Evolutionary conservation across 2,797 vertebrate species (phyloP), one percentile per base, ranked within the genome.

Genomic region (Peromyscus aztecus): DNA sequence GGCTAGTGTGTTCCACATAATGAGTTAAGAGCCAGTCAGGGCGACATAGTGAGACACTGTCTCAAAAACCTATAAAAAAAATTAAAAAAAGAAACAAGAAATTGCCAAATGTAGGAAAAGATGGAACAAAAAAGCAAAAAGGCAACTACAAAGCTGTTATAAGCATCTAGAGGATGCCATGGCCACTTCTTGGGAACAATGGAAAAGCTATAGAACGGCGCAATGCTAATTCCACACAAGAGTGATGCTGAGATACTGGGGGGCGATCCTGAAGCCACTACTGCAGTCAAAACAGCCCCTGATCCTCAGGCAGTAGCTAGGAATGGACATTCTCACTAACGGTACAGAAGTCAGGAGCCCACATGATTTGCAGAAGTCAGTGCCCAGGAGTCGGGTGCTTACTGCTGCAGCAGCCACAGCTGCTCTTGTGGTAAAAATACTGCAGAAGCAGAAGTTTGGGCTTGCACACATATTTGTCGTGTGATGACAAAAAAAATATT

Each of bases 381-480:
- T 11, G 24, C 46, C 4, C 52, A 23, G 2, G 52, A 19, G 16
- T 0, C 3, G 46, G 24, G 27, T 7, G 11, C 75, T 76, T 46
- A 7, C 13, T 76, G 27, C 24, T 31, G 34, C 52, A 37, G 10
- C 13, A 21, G 9, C 21, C 2, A 0, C 24, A 4, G 55, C 31
- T 67, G 13, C 27, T 40, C 21, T 46, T 3, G 4, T 29, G 76
- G 14, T 24, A 55, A 23, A 65, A 61, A 7, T 3, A 6, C 29
- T 31, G 12, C 27, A 29, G 4, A 9, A 46, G 14, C 3, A 55
- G 23, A 29, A n/a, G 37, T 5, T 78, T 6, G 4, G 55, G 12
- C 16, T 59, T 31, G 37, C 9, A n/a, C 1, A 1, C 12, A 0
- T 52, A 2, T 43, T n/a, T 61, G 1, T 12, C 43, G 31, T 1